Percentiles rank a stretch among this genome's conserved stretches.
phyloP scores from a whole-genome alignment of 1,140 invertebrate species.

The Arctopsyche grandis region DNA sequence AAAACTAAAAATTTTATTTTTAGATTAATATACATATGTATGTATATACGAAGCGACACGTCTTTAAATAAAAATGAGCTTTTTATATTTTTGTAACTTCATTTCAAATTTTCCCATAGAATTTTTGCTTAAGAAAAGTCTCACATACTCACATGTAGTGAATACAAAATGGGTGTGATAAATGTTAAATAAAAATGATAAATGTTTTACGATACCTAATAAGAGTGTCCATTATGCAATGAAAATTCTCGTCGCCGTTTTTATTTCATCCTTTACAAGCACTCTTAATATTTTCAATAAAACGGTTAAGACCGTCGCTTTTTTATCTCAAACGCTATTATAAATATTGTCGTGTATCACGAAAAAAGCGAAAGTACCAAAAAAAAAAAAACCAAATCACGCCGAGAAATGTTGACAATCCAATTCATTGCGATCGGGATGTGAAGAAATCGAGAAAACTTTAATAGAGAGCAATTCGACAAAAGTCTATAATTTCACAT shows the following conservation, averaged over 20 bases:
- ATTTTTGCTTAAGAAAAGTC: too few species aligned
- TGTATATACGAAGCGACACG: too few species aligned
- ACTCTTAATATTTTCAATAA: constrained; percentile 3
- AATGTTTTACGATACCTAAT: constrained; percentile 4
- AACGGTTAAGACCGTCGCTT: constrained; percentile 2
- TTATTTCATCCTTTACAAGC: not conserved
- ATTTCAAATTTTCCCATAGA: too few species aligned
- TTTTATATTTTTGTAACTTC: too few species aligned
- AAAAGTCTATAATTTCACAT: constrained; percentile 9
- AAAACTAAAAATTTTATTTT: too few species aligned
- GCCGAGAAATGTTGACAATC: constrained; percentile 26
- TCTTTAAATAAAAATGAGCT: too few species aligned
- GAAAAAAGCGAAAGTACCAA: constrained; percentile 20
- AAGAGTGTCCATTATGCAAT: not conserved
- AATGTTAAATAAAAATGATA: not conserved
- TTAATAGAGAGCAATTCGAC: constrained; percentile 7
- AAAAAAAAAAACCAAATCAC: constrained; percentile 8
- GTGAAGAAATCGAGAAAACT: constrained; percentile 12
- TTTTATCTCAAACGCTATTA: not conserved
- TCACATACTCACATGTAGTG: too few species aligned
- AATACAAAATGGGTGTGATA: not conserved
- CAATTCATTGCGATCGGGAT: not conserved
- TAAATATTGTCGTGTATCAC: constrained; percentile 22
- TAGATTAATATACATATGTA: too few species aligned
- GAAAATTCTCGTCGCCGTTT: not conserved